A percentile compares a stretch with the other conserved stretches of the same genome.
phyloP scores from a whole-genome alignment of 2,888 invertebrate species.

The Podabrus alpinus region DNA sequence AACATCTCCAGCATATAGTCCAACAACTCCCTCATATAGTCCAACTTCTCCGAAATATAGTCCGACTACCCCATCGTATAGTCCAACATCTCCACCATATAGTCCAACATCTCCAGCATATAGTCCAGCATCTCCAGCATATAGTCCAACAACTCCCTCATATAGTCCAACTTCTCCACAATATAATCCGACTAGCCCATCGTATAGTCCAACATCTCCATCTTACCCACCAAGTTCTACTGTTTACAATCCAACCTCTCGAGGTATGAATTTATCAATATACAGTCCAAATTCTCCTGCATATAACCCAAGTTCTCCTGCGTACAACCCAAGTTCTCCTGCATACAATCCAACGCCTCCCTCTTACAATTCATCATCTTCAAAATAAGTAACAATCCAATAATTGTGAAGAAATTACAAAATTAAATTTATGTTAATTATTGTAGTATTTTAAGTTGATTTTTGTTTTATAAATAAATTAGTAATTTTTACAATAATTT shows the following conservation, averaged over 20 bases:
- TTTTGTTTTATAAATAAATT: too few species aligned
- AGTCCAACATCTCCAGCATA: too few species aligned
- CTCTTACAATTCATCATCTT: conserved; percentile 75
- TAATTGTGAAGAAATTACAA: too few species aligned
- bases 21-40: conserved; percentile 73
- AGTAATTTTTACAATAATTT: too few species aligned
- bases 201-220: conserved; percentile 81
- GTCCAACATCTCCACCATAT: conserved; percentile 76
- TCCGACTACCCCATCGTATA: conserved; percentile 74
- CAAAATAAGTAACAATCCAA: conserved; percentile 38
- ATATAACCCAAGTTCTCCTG: conserved; percentile 63
- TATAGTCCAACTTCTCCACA: too few species aligned
- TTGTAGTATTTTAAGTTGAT: too few species aligned
- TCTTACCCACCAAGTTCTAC: conserved; percentile 66
- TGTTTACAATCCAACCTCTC: conserved; percentile 73
- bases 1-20: conserved; percentile 72
- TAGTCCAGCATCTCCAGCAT: too few species aligned
- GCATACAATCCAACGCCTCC: conserved; percentile 74
- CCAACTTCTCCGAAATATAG: conserved; percentile 67
- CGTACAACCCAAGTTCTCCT: conserved; percentile 75
- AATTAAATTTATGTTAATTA: too few species aligned
- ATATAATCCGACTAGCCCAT: conserved; percentile 80
- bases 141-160: too few species aligned
- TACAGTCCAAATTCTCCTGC: conserved; percentile 76
- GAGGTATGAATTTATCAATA: too few species aligned